phyloP scores from a whole-genome alignment of 2,797 vertebrate genomes.

The Sphaeramia orbicularis region DNA sequence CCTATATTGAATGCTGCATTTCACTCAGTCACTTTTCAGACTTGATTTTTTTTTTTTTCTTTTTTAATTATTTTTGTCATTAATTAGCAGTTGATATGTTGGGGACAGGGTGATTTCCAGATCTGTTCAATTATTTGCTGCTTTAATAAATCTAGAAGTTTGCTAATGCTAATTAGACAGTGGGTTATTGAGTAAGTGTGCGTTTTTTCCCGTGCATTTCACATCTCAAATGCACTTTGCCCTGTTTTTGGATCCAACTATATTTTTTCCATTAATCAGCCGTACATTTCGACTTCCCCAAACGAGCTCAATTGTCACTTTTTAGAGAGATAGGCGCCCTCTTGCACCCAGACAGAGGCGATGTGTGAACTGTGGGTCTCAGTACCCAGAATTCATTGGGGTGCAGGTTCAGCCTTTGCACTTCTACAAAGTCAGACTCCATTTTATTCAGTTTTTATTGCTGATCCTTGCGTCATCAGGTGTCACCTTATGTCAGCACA shows the following conservation, averaged over 20 bases:
- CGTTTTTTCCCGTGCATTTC: not conserved
- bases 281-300: conserved; percentile 16
- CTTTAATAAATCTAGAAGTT: not conserved
- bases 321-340: conserved; percentile 25
- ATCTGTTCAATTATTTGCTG: not conserved
- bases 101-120: not conserved
- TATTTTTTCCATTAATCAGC: conserved; percentile 13
- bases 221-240: conserved; percentile 15
- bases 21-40: conserved; percentile 4
- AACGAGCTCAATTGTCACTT: conserved; percentile 20
- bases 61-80: not conserved
- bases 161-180: not conserved
- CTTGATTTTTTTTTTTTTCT: conserved; percentile 2
- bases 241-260: not conserved
- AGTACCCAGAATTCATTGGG: conserved; percentile 47
- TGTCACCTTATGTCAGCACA: conserved; percentile 62
- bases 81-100: not conserved
- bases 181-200: not conserved
- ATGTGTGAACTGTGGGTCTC: conserved; percentile 15
- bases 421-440: conserved; percentile 42
- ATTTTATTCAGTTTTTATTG: conserved; percentile 59
- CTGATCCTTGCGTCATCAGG: conserved; percentile 65
- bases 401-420: conserved; percentile 48
- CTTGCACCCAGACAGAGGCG: conserved; percentile 29
- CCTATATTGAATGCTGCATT: not conserved